phyloP scores from a whole-genome alignment of 2,888 invertebrate genomes.

The Ochropleura leucogaster region DNA sequence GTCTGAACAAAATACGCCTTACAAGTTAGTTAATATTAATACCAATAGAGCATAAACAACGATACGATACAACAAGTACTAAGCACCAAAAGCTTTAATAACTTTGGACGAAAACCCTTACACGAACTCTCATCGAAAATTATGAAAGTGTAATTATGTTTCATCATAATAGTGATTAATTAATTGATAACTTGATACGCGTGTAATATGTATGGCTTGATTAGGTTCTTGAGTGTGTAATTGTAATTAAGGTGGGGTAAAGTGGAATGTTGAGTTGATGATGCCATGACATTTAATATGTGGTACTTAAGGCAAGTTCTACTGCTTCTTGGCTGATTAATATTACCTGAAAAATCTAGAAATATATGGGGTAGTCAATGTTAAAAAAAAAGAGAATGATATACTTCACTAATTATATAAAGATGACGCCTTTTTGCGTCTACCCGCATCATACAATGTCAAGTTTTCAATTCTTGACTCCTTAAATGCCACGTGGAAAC shows the following conservation, averaged over 20 bases:
- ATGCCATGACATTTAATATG: conserved; percentile 22
- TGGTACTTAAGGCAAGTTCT: neutral
- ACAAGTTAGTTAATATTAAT: conserved; percentile 26
- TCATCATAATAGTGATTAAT: conserved; percentile 61
- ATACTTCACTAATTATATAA: too few relatives aligned
- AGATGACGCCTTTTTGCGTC: too few relatives aligned
- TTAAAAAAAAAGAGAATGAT: neutral
- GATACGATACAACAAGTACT: conserved; percentile 31
- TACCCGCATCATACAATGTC: too few relatives aligned
- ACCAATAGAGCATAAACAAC: conserved; percentile 14
- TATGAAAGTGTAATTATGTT: conserved; percentile 63
- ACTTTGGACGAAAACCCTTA: conserved; percentile 35
- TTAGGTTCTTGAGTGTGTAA: conserved; percentile 48
- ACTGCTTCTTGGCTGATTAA: neutral
- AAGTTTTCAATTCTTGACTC: too few relatives aligned
- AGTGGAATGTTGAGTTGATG: conserved; percentile 29
- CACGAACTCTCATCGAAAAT: conserved; percentile 58
- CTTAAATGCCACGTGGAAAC: too few relatives aligned
- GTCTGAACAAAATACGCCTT: neutral
- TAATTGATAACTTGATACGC: conserved; percentile 56
- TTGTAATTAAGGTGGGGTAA: conserved; percentile 39
- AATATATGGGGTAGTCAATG: neutral
- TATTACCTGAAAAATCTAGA: too few relatives aligned
- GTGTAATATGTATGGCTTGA: conserved; percentile 53
- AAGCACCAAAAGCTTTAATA: conserved; percentile 36